phyloP scores from a whole-genome alignment of 2,888 invertebrate genomes.

The Phorcus lineatus region DNA sequence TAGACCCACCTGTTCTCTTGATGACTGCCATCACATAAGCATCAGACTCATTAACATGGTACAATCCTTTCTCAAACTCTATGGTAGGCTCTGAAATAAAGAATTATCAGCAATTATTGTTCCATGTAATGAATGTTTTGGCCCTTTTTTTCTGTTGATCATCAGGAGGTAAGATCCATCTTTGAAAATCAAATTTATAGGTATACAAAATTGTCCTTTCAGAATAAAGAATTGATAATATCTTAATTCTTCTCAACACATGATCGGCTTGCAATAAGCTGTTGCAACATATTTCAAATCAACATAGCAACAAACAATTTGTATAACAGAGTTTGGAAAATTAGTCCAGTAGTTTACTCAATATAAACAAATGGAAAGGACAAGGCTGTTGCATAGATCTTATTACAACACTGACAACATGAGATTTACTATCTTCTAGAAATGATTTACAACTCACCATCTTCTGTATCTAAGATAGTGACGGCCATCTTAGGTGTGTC shows the following conservation, averaged over 20 bases:
- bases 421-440: neutral
- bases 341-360: neutral
- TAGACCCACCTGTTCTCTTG: conserved; percentile 62
- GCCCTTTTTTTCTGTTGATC: no score
- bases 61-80: conserved; percentile 62
- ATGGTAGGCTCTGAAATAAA: conserved; percentile 66
- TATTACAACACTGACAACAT: neutral
- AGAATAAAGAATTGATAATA: no score
- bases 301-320: neutral
- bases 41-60: conserved; percentile 68
- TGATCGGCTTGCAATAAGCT: neutral
- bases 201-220: no score
- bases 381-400: neutral
- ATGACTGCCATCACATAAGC: conserved; percentile 59
- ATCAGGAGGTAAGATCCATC: no score
- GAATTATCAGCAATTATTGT: no score
- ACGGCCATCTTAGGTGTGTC: conserved; percentile 52
- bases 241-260: no score
- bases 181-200: no score
- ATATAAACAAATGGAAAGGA: no score
- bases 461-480: conserved; percentile 69
- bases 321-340: no score
- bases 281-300: no score
- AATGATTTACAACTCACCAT: conserved; percentile 61
- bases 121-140: no score